phyloP scores from a whole-genome alignment of 2,797 vertebrate species.

The Epinephelus malabaricus region DNA sequence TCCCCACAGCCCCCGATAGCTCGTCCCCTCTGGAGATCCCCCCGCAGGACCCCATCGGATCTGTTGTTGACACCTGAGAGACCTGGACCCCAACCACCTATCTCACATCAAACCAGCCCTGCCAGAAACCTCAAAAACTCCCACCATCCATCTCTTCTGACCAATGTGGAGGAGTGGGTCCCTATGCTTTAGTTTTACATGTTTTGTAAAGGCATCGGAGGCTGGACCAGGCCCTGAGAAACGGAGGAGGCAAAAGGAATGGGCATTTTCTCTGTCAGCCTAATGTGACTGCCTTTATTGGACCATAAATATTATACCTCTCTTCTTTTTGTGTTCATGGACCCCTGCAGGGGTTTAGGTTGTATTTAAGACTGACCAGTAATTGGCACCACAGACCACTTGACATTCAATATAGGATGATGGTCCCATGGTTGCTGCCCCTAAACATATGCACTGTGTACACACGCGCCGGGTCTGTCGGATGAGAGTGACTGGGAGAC shows the following conservation, averaged over 20 bases:
- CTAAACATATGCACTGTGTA: slow-evolving; percentile 52
- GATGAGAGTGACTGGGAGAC: slow-evolving; percentile 18
- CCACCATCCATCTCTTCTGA: slow-evolving; percentile 51
- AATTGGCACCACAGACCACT: slow-evolving; percentile 28
- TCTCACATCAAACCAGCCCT: slow-evolving; percentile 38
- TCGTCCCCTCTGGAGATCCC: slow-evolving; percentile 67
- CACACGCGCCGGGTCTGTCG: slow-evolving; percentile 18
- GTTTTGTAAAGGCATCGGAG: slow-evolving; percentile 39
- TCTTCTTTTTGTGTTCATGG: slow-evolving; percentile 48
- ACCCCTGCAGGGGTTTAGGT: slow-evolving; percentile 40
- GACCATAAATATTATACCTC: slow-evolving; percentile 61
- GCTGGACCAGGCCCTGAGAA: slow-evolving; percentile 32
- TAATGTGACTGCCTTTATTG: slow-evolving; percentile 55
- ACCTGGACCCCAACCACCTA: slow-evolving; percentile 10
- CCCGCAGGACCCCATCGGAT: slow-evolving; percentile 50
- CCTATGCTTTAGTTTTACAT: slow-evolving; percentile 43
- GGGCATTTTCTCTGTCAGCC: slow-evolving; percentile 49
- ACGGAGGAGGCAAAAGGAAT: slow-evolving; percentile 22
- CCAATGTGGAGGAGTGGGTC: slow-evolving; percentile 40
- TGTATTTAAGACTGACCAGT: slow-evolving; percentile 48
- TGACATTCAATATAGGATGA: slow-evolving; percentile 32
- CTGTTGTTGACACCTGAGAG: slow-evolving; percentile 73
- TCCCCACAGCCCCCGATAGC: slow-evolving; percentile 64
- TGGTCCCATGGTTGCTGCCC: slow-evolving; percentile 31
- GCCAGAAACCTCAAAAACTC: slow-evolving; percentile 46